Evolutionary conservation across 2,888 invertebrate species (phyloP).

Genomic region (Tenthredo amoena): DNA sequence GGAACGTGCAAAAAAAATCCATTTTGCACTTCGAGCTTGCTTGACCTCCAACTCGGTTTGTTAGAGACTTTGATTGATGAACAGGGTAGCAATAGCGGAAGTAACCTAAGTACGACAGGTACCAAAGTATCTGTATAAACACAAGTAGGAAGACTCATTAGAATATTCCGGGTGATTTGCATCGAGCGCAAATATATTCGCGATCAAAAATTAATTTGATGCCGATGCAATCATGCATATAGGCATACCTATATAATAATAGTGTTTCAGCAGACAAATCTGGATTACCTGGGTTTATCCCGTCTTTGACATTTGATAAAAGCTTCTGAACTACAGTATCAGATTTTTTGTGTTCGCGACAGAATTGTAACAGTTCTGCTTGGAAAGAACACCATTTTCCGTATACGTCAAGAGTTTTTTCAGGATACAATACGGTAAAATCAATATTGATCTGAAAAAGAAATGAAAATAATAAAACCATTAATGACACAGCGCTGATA

Average conservation of each 20-base stretch:
- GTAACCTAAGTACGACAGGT: conserved; percentile 6
- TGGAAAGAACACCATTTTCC: not conserved
- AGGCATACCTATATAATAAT: too few species aligned
- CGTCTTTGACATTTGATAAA: not conserved
- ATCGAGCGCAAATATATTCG: not conserved
- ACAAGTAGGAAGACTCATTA: not conserved
- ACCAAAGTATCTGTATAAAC: not conserved
- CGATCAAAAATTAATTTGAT: not conserved
- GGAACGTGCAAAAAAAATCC: not conserved
- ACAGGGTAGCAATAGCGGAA: conserved; percentile 5
- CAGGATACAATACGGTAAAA: not conserved
- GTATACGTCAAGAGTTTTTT: not conserved
- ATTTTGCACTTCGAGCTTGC: conserved; percentile 12
- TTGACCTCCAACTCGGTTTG: not conserved
- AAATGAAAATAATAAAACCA: not conserved
- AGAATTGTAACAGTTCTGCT: not conserved
- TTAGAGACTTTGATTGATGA: not conserved
- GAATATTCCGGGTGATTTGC: conserved; percentile 8
- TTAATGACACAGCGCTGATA: not conserved
- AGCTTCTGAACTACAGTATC: not conserved
- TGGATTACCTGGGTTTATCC: not conserved
- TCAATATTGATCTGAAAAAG: conserved; percentile 1
- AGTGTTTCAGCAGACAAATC: not conserved
- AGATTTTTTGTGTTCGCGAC: not conserved
- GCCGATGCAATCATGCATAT: too few species aligned